Conservation (phyloP, 2,113 vertebrate species). For the Nothocercus nigrocapillus region DNA sequence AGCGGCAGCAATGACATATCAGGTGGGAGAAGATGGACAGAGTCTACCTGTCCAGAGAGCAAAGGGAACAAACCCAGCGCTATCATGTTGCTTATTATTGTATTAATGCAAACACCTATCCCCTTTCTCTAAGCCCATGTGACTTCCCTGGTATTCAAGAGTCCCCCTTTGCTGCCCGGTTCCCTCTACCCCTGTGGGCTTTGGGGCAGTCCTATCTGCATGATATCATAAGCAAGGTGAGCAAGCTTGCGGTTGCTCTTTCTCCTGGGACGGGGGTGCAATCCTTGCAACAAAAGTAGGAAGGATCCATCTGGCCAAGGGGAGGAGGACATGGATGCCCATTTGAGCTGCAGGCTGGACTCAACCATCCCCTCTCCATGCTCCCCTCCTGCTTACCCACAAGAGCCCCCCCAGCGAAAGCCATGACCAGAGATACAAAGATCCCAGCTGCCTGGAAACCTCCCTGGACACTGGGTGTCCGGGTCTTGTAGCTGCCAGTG, state of each 20-base stretch:
- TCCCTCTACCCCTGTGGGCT: background rate
- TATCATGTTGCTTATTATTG: rapidly evolving
- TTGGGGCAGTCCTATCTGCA: background rate
- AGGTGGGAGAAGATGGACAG: background rate
- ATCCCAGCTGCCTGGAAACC: conserved; percentile 89
- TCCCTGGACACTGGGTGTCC: conserved; percentile 80
- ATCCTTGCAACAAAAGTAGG: rapidly evolving
- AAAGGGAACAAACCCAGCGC: background rate
- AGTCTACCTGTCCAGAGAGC: background rate
- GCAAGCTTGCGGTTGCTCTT: background rate
- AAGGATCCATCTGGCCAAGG: rapidly evolving
- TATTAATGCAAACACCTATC: background rate
- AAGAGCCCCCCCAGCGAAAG: conserved; percentile 84
- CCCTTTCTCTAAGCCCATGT: background rate
- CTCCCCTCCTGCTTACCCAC: conserved; percentile 83
- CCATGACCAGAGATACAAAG: conserved; percentile 87
- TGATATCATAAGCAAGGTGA: rapidly evolving
- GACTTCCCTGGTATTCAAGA: background rate
- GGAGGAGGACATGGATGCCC: rapidly evolving
- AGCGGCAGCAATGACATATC: background rate
- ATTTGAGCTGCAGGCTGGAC: background rate
- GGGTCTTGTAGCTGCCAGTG: background rate
- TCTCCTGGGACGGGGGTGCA: background rate
- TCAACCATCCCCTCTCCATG: background rate
- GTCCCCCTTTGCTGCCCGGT: background rate